Evolutionary conservation across 2,888 invertebrate genomes (phyloP), one percentile per base, ranked within the genome.

Genomic region (Arrhopalites spinosus): DNA sequence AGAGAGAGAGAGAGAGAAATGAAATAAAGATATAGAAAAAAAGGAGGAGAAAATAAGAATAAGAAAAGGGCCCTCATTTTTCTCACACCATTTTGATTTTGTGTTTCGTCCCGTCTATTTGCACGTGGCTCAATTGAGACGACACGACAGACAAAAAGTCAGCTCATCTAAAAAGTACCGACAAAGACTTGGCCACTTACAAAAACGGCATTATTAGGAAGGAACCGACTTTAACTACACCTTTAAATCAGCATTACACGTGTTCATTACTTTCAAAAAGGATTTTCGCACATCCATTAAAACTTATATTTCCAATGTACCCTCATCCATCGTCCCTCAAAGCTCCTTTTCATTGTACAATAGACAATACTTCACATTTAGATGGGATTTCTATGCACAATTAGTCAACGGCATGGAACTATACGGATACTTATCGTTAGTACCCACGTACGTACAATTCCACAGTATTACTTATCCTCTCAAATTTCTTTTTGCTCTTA

Each of bases 241-340:
- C 56, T 68, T 27, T 36, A 68, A 68, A 68, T 68, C 45, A 68
- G 47, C 20, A 59, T 68, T 68, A 23, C 43, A 47, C 68, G 27
- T 68, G 50, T 66, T 17, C 64, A 36, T 36, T 64, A 30, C 17
- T 29, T 30, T 64, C 13, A 13, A 30, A 64, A 29, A 64, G 36
- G 30, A 23, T 69, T 74, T 74, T 74, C 74, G 74, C 74, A 69
- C 74, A 69, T 74, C 50, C 67, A 67, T 74, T 67, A 74, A 74
- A 74, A 29, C 53, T 53, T 25, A 23, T 53, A 8, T 69, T 45
- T 8, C 27, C 11, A n/a, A n/a, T n/a, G n/a, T n/a, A 1, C 20
- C 30, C 25, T 11, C 25, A 20, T 61, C 13, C 20, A 15, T 20
- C 25, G 5, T 29, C n/a, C 7, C 20, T 61, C 56, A n/a, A 20